Conservation (phyloP, 2,797 vertebrate genomes). For the Pterois miles region DNA sequence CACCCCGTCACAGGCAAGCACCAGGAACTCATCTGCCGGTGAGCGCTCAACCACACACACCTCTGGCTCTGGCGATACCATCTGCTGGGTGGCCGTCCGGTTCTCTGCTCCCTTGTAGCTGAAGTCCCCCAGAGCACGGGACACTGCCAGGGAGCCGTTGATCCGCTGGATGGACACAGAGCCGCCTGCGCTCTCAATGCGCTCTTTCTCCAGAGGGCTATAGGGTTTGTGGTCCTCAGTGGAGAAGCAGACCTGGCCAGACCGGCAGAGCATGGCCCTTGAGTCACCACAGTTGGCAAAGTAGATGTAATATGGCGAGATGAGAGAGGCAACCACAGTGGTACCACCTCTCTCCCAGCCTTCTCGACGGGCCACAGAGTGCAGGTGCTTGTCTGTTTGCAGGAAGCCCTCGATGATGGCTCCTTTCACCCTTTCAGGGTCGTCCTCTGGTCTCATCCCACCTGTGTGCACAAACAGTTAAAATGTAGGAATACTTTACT, state of each 20-base stretch:
- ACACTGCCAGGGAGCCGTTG: slow-evolving; percentile 89
- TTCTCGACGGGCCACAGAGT: slow-evolving; percentile 76
- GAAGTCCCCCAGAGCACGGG: slow-evolving; percentile 87
- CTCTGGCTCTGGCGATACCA: slow-evolving; percentile 89
- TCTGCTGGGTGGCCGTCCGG: slow-evolving; percentile 81
- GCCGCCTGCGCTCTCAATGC: slow-evolving; percentile 86
- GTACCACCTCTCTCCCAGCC: slow-evolving; percentile 83
- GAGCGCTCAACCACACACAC: slow-evolving; percentile 84
- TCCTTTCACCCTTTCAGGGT: slow-evolving; percentile 76
- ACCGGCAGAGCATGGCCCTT: slow-evolving; percentile 82
- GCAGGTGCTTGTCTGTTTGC: slow-evolving; percentile 83
- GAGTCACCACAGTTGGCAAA: slow-evolving; percentile 87
- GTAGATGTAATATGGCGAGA: slow-evolving; percentile 83
- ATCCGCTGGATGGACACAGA: slow-evolving; percentile 83
- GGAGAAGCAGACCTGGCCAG: slow-evolving; percentile 83
- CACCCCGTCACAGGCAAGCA: slow-evolving; percentile 88
- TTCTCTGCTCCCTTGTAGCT: slow-evolving; percentile 87
- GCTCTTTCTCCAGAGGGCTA: slow-evolving; percentile 84
- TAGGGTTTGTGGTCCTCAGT: slow-evolving; percentile 89
- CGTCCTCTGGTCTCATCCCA: slow-evolving; percentile 74
- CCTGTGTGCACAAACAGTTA: slow-evolving; percentile 61
- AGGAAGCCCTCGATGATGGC: slow-evolving; percentile 82
- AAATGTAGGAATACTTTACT: not conserved
- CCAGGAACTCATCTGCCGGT: slow-evolving; percentile 85
- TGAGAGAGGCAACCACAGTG: slow-evolving; percentile 79